Evolutionary conservation across 2,797 vertebrate species (phyloP), one percentile per base, ranked within the genome.

Genomic region (Calcarius lapponicus): DNA sequence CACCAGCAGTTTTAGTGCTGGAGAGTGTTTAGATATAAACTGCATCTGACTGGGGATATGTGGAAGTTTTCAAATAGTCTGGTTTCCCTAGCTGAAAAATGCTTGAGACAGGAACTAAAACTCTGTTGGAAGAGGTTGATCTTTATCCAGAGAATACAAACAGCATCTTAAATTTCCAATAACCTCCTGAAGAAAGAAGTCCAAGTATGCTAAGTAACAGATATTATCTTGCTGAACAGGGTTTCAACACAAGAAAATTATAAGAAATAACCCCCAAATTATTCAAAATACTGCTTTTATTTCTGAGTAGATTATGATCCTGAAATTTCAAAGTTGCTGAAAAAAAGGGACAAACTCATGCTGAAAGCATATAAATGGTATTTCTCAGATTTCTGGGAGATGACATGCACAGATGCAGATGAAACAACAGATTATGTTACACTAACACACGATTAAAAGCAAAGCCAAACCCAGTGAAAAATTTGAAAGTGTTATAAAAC

Each of bases 361-460:
- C 18, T 86, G 88, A 29, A 95, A 93, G 78, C 80, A 82, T 51
- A 45, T 45, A 50, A 74, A 34, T 87, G 38, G 26, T 38, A 71
- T 87, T 89, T 91, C 78, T 94, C 67, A 82, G 66, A 43, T 15
- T 85, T 94, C 72, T 94, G 64, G 74, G 56, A 92, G 51, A 67
- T 67, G 12, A 31, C 54, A 86, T n/a, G 31, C 54, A 80, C 22
- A 71, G 9, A 5, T 86, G 72, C 50, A 80, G 86, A 89, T 61
- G 57, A 93, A 91, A 89, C 47, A 89, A 87, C 64, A 89, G 67
- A 61, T 90, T 57, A 60, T 85, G 20, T 81, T 43, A 80, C 43
- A 22, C 10, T 48, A 70, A 28, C 32, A 79, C 15, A 5, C 76
- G 42, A 40, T 58, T 72, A 81, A 91, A 93, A 89, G 28, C 38